Evolutionary conservation across 2,113 vertebrate species (phyloP), one percentile per base, ranked within the genome.

Genomic region (Polypterus bichir): DNA sequence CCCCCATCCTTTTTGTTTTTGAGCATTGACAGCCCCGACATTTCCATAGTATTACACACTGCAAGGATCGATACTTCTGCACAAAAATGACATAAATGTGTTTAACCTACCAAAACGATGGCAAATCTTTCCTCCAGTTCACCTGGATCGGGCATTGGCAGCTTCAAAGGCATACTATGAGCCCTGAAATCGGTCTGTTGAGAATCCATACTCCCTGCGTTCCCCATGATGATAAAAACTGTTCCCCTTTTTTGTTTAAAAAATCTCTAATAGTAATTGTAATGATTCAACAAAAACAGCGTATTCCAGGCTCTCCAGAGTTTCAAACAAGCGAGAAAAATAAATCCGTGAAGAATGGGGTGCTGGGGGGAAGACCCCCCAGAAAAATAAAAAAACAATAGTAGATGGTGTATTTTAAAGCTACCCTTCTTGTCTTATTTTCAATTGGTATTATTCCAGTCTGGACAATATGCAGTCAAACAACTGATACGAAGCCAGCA

Each of bases 71-170:
- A 27, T 27, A 27, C 27, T 27, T 27, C 27, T 27, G 27, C 27
- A 27, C 27, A 27, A 27, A 27, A 27, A 27, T 27, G 27, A 27
- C 27, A 27, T 27, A 27, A 27, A 27, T 27, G 27, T 27, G 27
- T 45, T 59, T 54, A 54, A 82, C 93, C 88, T 77, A 97, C 93
- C 93, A 97, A 71, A 46, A 97, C 94, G 66, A 88, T 75, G 27
- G 91, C 91, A 72, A 97, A 97, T 49, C 91, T 79, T 65, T 97
- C 93, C 83, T 97, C 94, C 86, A 97, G 86, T 64, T 97, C 93
- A 0, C 83, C 79, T 44, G 89, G 88, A 58, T 97, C 93, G 1
- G 93, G 94, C 94, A 97, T 92, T 62, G 94, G 94, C 67, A 96
- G 88, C 70, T 94, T 97, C 68, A 92, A 79, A 7, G 94, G 93